Percentiles rank a stretch among this genome's conserved stretches.
Evolutionary conservation across 2,113 vertebrate genomes (phyloP).

Genomic region (Notiomystis cincta): DNA sequence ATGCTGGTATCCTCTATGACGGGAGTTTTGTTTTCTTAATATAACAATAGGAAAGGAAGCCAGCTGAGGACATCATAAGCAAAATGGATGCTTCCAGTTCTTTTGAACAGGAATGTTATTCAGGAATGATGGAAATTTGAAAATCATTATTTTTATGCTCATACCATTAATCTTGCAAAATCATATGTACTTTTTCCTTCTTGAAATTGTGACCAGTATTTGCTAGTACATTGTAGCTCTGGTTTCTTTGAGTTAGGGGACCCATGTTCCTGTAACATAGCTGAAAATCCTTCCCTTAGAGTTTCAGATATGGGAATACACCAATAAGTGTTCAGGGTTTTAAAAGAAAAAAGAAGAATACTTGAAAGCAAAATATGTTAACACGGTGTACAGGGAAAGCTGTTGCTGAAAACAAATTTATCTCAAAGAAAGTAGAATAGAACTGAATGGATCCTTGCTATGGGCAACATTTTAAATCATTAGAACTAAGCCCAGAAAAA

Average conservation of each 20-base stretch:
- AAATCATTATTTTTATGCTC: neutral
- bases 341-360: neutral
- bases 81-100: neutral
- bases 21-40: neutral
- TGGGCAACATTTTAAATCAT: neutral
- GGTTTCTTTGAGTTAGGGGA: neutral
- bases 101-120: neutral
- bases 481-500: neutral
- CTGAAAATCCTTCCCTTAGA: neutral
- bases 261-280: neutral
- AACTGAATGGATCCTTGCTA: neutral
- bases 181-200: neutral
- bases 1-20: neutral
- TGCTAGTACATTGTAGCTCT: neutral
- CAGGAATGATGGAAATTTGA: neutral
- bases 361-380: neutral
- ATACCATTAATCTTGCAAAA: neutral
- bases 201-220: neutral
- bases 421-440: neutral
- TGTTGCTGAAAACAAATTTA: neutral
- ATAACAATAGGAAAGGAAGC: neutral
- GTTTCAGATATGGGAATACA: neutral
- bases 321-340: accelerated
- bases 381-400: neutral
- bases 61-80: neutral